Conservation (phyloP, 2,113 vertebrate genomes). For the Chunga burmeisteri region DNA sequence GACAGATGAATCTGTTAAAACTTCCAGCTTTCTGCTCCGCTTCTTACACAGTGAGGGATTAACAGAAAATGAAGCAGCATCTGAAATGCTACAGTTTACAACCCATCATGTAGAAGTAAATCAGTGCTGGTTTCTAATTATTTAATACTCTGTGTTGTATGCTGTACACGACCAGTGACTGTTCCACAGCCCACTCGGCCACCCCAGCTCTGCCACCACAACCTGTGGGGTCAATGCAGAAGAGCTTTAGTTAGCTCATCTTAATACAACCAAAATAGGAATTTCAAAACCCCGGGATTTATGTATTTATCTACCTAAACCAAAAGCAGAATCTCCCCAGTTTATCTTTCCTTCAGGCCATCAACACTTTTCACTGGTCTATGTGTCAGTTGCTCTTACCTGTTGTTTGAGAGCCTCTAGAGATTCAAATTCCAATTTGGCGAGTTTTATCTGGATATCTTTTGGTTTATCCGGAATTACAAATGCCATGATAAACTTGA, state of each 20-base stretch:
- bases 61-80: not conserved
- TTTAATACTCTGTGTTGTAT: not conserved
- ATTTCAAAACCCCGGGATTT: not conserved
- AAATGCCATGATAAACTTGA: slow-evolving; percentile 92
- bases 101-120: not conserved
- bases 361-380: not conserved
- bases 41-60: not conserved
- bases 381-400: slow-evolving; percentile 72
- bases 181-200: not conserved
- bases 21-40: not conserved
- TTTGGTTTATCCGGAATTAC: slow-evolving; percentile 92
- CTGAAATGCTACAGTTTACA: not conserved
- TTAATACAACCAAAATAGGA: not conserved
- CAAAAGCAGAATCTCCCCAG: not conserved
- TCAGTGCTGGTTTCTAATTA: not conserved
- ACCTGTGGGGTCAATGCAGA: not conserved
- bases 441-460: slow-evolving; percentile 86
- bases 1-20: not conserved
- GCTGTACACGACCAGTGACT: too few relatives aligned
- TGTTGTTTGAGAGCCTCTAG: slow-evolving; percentile 93
- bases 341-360: not conserved
- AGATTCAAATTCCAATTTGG: slow-evolving; percentile 90
- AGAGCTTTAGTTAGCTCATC: not conserved
- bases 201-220: not conserved
- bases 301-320: not conserved